Evolutionary conservation across 2,888 invertebrate genomes (phyloP).

Genomic region (Drosophila rubida): DNA sequence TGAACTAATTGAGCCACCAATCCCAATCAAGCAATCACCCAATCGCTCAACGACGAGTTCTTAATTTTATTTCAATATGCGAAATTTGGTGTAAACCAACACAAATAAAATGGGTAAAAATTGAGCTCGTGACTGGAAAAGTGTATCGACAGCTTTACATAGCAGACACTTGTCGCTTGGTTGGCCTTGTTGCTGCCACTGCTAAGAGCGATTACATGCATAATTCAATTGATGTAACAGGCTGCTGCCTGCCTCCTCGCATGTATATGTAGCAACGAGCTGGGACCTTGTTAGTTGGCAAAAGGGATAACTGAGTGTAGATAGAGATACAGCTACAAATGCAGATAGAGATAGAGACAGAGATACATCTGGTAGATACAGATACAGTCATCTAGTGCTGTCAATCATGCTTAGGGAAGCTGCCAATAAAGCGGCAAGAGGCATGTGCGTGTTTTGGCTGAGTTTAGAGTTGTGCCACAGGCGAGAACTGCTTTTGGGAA

Average conservation of each 20-base stretch:
- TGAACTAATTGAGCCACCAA: constrained; percentile 60
- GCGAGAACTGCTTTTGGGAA: constrained; percentile 25
- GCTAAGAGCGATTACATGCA: constrained; percentile 72
- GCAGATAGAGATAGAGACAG: constrained; percentile 2
- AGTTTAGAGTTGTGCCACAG: constrained; percentile 5
- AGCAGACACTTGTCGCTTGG: constrained; percentile 6
- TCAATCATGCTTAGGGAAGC: constrained; percentile 68
- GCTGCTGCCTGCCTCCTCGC: constrained; percentile 15
- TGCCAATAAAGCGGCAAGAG: constrained; percentile 34
- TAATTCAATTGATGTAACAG: constrained; percentile 75
- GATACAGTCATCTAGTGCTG: constrained; percentile 43
- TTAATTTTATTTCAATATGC: constrained; percentile 64
- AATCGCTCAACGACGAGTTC: constrained; percentile 15
- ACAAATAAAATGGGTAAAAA: constrained; percentile 5
- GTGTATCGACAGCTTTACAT: neutral
- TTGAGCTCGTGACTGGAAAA: constrained; percentile 9
- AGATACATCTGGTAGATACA: constrained; percentile 23
- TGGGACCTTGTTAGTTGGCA: constrained; percentile 1
- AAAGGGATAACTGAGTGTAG: constrained; percentile 44
- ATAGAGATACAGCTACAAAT: constrained; percentile 16
- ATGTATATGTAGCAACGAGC: neutral
- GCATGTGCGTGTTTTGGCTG: constrained; percentile 35
- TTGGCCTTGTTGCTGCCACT: constrained; percentile 18
- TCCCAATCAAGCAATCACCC: constrained; percentile 2
- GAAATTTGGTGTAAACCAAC: constrained; percentile 31